Base-by-base conservation (phyloP, 1,140 invertebrate species). In the Onthophagus taurus region DNA sequence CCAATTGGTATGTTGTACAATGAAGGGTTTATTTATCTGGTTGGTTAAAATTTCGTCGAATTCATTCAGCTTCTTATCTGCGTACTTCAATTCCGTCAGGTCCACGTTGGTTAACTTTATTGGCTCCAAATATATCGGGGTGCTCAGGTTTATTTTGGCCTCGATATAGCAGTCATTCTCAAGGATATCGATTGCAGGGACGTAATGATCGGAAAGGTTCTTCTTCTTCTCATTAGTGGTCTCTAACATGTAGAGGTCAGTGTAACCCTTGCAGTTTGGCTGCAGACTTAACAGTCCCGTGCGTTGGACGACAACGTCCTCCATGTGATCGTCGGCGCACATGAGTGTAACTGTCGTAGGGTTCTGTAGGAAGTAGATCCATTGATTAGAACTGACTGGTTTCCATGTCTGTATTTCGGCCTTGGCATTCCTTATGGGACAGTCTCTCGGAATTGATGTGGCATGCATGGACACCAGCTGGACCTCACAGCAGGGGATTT, bases 371-470 rank as follows among this genome's bases (percentile, higher is more conserved):
- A 26, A 7, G 24, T 26, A 26, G 24, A 26, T 26, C 24, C 24
- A 26, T n/a, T 26, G 24, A n/a, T 26, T 26, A n/a, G 7, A 7
- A n/a, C n/a, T 26, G 24, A 26, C n/a, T n/a, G n/a, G n/a, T n/a
- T n/a, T n/a, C n/a, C n/a, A n/a, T n/a, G n/a, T n/a, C n/a, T n/a
- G n/a, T 8, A 35, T 35, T 35, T 18, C 16, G 7, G 33, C 33
- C 16, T 35, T 35, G 33, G 20, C 20, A 18, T n/a, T 35, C n/a
- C 33, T 35, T 35, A 35, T 35, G 16, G 17, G 33, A 18, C 33
- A 35, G 33, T 35, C 13, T 35, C 20, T 13, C 3, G 33, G 33
- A 35, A 35, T 35, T 18, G 16, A n/a, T 7, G 3, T 17, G 16
- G 13, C 16, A 18, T 18, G 17, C 20, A 18, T 18, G 20, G 33